Evolutionary conservation across 2,797 vertebrate genomes (phyloP).

Genomic region (Chiroxiphia lanceolata): DNA sequence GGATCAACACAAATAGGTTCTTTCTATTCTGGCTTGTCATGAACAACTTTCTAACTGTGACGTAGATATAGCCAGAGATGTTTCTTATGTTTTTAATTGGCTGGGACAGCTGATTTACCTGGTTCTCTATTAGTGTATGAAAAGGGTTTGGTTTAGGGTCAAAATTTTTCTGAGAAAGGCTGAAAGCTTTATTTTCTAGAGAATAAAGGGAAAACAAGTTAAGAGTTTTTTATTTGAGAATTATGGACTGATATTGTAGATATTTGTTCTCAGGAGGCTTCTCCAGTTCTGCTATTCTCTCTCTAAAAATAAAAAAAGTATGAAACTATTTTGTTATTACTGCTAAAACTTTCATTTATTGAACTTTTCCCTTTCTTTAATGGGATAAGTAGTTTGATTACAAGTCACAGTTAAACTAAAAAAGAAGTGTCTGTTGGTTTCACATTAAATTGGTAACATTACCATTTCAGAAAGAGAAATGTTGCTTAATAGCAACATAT

Average conservation of each 20-base stretch:
- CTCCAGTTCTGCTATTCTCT: background rate
- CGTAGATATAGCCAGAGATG: background rate
- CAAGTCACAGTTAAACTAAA: background rate
- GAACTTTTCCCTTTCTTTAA: background rate
- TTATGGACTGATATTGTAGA: background rate
- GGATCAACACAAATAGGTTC: background rate
- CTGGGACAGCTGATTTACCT: background rate
- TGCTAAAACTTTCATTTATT: background rate
- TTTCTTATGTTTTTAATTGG: background rate
- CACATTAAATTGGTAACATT: background rate
- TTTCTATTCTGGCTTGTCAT: background rate
- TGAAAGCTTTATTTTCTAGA: background rate
- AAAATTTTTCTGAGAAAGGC: background rate
- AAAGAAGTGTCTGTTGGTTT: background rate
- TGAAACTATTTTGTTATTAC: background rate
- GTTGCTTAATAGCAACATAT: background rate
- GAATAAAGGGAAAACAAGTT: background rate
- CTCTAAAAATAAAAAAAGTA: background rate
- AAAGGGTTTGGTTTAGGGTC: background rate
- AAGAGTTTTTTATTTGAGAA: background rate
- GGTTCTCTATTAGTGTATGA: background rate
- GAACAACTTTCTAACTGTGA: background rate
- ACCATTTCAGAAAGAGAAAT: background rate
- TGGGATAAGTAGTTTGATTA: background rate
- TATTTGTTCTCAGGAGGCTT: background rate